Conservation (phyloP, 2,888 invertebrate genomes). For the Idaea dimidiata region DNA sequence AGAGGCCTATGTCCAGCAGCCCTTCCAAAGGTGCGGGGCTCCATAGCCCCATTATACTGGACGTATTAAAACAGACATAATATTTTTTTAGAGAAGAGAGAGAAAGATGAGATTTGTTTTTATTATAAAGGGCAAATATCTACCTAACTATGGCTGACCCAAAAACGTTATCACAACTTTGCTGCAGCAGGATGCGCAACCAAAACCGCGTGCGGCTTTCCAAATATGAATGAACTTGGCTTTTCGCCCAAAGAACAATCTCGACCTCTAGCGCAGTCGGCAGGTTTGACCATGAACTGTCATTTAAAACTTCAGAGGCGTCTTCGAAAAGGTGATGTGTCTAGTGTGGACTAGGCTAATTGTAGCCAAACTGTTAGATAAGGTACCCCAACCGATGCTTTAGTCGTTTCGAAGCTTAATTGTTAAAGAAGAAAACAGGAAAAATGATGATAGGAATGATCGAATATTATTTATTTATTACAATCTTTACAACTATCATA, state of each 20-base stretch:
- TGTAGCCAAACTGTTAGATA: slow-evolving; percentile 13
- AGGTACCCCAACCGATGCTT: neutral
- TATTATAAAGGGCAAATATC: neutral
- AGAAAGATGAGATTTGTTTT: neutral
- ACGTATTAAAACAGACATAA: no score
- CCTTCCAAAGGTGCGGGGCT: no score
- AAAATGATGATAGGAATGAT: neutral
- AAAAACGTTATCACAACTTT: slow-evolving; percentile 19
- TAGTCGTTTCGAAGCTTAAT: neutral
- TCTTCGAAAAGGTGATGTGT: slow-evolving; percentile 25
- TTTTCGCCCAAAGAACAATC: slow-evolving; percentile 23
- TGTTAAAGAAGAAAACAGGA: neutral
- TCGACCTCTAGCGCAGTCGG: slow-evolving; percentile 23
- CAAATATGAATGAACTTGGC: slow-evolving; percentile 28
- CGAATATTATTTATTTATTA: no score
- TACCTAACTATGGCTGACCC: slow-evolving; percentile 7
- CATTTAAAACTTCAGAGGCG: slow-evolving; percentile 27
- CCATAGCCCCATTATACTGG: no score
- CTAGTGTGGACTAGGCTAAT: slow-evolving; percentile 16
- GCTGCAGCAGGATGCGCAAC: slow-evolving; percentile 31
- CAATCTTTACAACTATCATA: no score
- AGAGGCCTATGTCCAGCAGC: no score
- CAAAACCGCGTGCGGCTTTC: slow-evolving; percentile 23
- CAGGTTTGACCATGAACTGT: slow-evolving; percentile 31
- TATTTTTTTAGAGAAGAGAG: no score